Evolutionary conservation across 2,888 invertebrate genomes (phyloP), one percentile per base, ranked within the genome.

Genomic region (Octodonta nipae): DNA sequence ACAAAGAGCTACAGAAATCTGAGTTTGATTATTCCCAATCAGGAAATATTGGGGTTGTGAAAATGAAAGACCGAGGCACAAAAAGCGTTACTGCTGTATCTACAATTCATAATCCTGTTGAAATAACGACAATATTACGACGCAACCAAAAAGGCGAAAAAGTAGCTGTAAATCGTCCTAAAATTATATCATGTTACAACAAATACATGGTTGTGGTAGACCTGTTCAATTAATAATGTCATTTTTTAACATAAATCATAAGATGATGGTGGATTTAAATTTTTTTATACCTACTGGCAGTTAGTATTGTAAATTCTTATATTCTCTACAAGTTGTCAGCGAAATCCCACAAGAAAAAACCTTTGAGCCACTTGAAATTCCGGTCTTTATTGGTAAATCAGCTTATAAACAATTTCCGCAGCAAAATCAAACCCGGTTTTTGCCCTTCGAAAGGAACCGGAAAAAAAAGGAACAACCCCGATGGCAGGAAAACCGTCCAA

Each of bases 21-120:
- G 28, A 36, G n/a, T 34, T 20, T 33, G 36, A 36, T 33, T 36
- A 31, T n/a, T 26, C 32, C 13, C 35, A 37, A 29, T 37, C 32
- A 15, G 15, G 17, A 10, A 20, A 33, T 13, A 33, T 35, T 28
- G 32, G 32, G 22, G 7, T 35, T n/a, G n/a, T n/a, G n/a, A n/a
- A n/a, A n/a, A n/a, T 28, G 32, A 35, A 35, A 32, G 35, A 35
- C 26, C n/a, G 35, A 17, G 31, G 16, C 8, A 35, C 13, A 27
- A 35, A 31, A 28, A 32, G 29, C 26, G 35, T 35, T 7, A 30
- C 26, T 22, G 22, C 22, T 35, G 35, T 30, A 26, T 35, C 32
- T 7, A 37, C 37, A 8, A 31, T 37, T 31, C 34, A 34, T 30
- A 20, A 10, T 3, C 26, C 26, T 8, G 5, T 6, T 17, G 6